Evolutionary conservation across 30 jellyfish, hydroid and myxozoan species (phyloP), one percentile per base, ranked within the genome.

Genomic region (Hydractinia echinata): DNA sequence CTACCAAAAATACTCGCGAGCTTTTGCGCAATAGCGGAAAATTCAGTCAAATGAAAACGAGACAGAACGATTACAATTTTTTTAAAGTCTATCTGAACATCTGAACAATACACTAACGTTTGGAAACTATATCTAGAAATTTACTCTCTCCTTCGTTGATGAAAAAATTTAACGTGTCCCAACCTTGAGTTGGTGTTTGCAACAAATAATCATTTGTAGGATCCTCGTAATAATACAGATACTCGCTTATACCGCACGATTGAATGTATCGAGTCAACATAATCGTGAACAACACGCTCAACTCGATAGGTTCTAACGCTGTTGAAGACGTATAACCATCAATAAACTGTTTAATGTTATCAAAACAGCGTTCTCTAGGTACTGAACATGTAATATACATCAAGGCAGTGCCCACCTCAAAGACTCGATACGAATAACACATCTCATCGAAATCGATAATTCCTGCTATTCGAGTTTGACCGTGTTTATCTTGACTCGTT

Each of bases 401-500:
- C 49, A 80, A 10, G 10, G 83, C 66, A 15, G 87, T 66, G 48
- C 84, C 87, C 1, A 80, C 9, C 64, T 80, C 87, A 4, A 80
- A 53, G 21, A 80, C 85, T 80, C 69, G 71, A 66, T 80, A 66
- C 8, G 87, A 80, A 6, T 39, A 80, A 48, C 64, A 21, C 19
- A 66, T 8, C 10, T 80, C 87, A n/a, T 80, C 83, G 66, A 80
- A 80, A 51, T 80, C 87, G 52, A 80, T 19, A 39, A 80, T n/a
- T 10, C 87, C 87, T 10, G 56, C 61, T 8, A 80, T 21, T 30
- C 44, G 44, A 30, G 44, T 30, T 30, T 30, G 44, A 30, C 44
- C 44, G 30, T 80, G 30, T 15, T 58, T 54, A 7, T 80, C 19
- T 13, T 64, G 50, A 52, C 16, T 4, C 11, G 20, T 20, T 39